Percentiles rank a stretch among this genome's conserved stretches.
These are phyloP conservation scores for Leucoptera coffeella DNA, from an alignment of 2,888 invertebrate species.

Conservation along the genomic window DNA sequence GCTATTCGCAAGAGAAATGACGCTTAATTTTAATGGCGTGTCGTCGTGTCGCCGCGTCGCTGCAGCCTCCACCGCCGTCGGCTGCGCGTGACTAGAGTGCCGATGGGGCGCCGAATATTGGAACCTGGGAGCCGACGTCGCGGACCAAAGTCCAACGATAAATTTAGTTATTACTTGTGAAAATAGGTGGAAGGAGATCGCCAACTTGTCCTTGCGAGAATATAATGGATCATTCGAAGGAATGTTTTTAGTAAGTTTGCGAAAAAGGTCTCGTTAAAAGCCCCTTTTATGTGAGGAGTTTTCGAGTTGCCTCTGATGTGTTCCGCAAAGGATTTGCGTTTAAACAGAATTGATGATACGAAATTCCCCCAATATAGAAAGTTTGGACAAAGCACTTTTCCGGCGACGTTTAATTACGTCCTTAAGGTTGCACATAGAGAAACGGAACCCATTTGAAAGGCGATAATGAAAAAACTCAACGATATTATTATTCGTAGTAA, in stretches of 20 bases:
- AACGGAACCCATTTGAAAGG: no score
- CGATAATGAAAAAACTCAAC: no score
- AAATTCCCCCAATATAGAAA: conserved; percentile 11
- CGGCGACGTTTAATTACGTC: no score
- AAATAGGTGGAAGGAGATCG: conserved; percentile 52
- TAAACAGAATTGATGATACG: conserved; percentile 22
- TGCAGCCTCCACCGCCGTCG: conserved; percentile 10
- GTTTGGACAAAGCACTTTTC: background rate
- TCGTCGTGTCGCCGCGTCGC: conserved; percentile 18
- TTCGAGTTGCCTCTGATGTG: conserved; percentile 24
- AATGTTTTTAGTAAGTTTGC: conserved; percentile 40
- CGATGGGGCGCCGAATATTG: conserved; percentile 31
- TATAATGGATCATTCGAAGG: conserved; percentile 50
- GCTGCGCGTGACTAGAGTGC: conserved; percentile 24
- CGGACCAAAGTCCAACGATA: conserved; percentile 48
- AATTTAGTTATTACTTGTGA: conserved; percentile 54
- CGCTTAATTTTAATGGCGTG: conserved; percentile 52
- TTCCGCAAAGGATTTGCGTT: conserved; percentile 19
- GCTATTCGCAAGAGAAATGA: conserved; percentile 53
- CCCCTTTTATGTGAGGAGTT: conserved; percentile 43
- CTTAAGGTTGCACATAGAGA: no score
- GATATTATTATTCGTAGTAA: no score
- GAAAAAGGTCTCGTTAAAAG: conserved; percentile 43
- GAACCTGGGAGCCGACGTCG: conserved; percentile 26
- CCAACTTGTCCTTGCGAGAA: conserved; percentile 49